Evolutionary conservation across 2,797 vertebrate genomes (phyloP).

Genomic region (Clarias fuscus): DNA sequence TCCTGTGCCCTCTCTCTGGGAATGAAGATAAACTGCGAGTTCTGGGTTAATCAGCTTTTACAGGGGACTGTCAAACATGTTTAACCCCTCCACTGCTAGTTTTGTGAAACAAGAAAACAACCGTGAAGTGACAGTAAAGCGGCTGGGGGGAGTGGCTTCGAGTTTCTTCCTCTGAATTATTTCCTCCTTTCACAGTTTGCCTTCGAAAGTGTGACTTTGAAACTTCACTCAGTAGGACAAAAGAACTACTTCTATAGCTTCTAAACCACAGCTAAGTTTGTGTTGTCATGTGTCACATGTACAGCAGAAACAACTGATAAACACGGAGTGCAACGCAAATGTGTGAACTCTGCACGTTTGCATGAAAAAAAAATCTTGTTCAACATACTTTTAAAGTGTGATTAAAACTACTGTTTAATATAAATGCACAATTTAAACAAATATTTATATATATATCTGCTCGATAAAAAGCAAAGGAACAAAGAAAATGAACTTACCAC

Average conservation of each 20-base stretch:
- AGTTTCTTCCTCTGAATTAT: not conserved
- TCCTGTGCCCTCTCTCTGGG: not conserved
- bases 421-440: not conserved
- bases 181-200: conserved; percentile 1
- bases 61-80: not conserved
- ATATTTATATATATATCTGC: not conserved
- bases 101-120: not conserved
- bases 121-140: not conserved
- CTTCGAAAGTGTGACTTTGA: not conserved
- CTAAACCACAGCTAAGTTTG: not conserved
- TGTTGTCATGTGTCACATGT: not conserved
- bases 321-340: not conserved
- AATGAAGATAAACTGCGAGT: conserved; percentile 25
- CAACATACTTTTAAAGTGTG: not conserved
- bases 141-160: conserved; percentile 30
- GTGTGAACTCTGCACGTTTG: not conserved
- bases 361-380: not conserved
- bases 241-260: not conserved
- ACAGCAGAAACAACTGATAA: not conserved
- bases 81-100: conserved; percentile 51
- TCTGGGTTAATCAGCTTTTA: not conserved
- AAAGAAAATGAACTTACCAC: not conserved
- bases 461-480: not conserved
- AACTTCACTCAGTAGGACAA: not conserved
- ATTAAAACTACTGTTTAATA: not conserved